Conservation (phyloP, 35 echinoderm and acorn worm species). For the Ophiothrix spiculata region DNA sequence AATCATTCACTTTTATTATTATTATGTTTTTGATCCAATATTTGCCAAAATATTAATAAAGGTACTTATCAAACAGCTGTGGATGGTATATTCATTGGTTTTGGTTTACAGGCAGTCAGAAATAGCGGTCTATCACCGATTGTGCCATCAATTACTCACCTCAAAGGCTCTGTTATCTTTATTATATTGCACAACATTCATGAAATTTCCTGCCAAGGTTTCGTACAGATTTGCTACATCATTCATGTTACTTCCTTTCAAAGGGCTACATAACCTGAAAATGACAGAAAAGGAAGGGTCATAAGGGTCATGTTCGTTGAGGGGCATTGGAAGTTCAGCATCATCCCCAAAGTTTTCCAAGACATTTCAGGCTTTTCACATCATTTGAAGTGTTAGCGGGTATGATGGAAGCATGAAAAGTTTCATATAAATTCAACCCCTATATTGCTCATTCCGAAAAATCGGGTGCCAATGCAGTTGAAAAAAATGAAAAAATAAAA, state of each 20-base stretch:
- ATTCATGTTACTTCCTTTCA: conserved; percentile 52
- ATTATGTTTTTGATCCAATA: no score
- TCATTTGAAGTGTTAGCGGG: no score
- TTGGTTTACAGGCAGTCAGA: not conserved
- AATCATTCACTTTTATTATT: no score
- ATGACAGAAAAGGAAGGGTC: conserved; percentile 20
- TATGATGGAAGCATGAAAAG: no score
- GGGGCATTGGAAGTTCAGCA: no score
- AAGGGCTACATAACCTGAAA: conserved; percentile 63
- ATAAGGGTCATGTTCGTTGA: no score
- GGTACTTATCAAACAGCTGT: not conserved
- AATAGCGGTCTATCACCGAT: not conserved
- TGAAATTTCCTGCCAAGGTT: conserved; percentile 73
- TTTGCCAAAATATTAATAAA: not conserved
- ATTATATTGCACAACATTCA: conserved; percentile 86
- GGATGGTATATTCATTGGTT: not conserved
- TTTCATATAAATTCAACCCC: no score
- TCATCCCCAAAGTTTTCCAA: no score
- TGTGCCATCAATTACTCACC: conserved; percentile 33
- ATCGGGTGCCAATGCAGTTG: no score
- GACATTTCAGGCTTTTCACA: no score
- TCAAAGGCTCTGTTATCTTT: conserved; percentile 95
- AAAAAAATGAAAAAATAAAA: no score
- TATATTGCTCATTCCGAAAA: no score
- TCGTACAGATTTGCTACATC: conserved; percentile 63